A percentile compares a stretch with the other conserved stretches of the same genome.
Conservation (phyloP, 2,113 vertebrate genomes). For the Thamnophis sirtalis region DNA sequence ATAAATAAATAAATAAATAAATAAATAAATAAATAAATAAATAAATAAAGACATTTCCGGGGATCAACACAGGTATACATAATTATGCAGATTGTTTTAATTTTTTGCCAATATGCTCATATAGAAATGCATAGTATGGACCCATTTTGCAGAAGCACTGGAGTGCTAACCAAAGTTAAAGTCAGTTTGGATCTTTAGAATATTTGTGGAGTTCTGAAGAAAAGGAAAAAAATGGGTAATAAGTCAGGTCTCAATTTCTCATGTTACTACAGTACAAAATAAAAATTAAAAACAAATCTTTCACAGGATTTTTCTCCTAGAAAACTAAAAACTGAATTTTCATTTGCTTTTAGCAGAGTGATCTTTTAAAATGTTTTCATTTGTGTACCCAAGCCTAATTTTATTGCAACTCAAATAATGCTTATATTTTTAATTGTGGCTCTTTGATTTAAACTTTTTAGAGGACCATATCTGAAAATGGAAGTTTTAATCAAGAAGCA, state of each 20-base stretch:
- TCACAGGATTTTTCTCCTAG: not conserved
- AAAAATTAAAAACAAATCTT: not conserved
- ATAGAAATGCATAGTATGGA: not conserved
- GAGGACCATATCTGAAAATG: not conserved
- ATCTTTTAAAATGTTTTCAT: not conserved
- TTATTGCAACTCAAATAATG: not conserved
- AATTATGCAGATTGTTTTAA: not conserved
- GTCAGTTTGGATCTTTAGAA: not conserved
- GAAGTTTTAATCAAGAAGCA: not conserved
- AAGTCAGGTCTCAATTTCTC: not conserved
- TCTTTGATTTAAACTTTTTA: not conserved
- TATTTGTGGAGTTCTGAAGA: not conserved
- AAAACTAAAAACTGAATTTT: not conserved
- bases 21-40: too few relatives aligned
- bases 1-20: too few relatives aligned
- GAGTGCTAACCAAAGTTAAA: not conserved
- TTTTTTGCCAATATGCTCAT: not conserved
- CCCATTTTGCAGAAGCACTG: not conserved
- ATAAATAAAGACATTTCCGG: not conserved
- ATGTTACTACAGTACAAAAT: not conserved
- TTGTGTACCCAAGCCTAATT: not conserved
- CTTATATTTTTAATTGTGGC: not conserved
- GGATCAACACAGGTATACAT: not conserved
- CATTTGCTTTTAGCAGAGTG: not conserved
- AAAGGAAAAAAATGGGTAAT: not conserved